Percentiles rank a stretch among this genome's conserved stretches.
These are phyloP conservation scores for Holocentrus rufus DNA, from an alignment of 2,797 vertebrate genomes.

Conservation along the genomic window DNA sequence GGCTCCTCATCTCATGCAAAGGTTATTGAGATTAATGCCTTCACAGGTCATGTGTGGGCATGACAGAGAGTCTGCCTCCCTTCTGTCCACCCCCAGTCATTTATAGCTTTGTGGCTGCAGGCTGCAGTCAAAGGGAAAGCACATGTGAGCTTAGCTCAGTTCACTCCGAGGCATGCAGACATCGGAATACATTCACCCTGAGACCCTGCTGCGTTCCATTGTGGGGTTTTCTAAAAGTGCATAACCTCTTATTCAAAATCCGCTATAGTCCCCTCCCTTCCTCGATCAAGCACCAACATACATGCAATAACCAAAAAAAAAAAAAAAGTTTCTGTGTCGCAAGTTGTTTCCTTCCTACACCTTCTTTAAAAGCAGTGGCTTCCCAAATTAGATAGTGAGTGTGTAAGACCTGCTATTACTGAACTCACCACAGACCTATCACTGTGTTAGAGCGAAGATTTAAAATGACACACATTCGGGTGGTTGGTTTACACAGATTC, in stretches of 20 bases:
- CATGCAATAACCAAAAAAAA: neutral
- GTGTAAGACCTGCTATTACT: slow-evolving; percentile 49
- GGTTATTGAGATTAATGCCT: slow-evolving; percentile 64
- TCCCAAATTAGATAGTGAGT: slow-evolving; percentile 50
- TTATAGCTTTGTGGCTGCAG: slow-evolving; percentile 60
- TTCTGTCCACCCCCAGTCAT: slow-evolving; percentile 46
- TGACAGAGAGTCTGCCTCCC: slow-evolving; percentile 40
- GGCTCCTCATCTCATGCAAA: slow-evolving; percentile 41
- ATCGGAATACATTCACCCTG: slow-evolving; percentile 8
- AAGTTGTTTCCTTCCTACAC: slow-evolving; percentile 24
- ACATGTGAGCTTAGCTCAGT: slow-evolving; percentile 11
- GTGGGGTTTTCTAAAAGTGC: neutral
- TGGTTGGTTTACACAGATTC: slow-evolving; percentile 39
- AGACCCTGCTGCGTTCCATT: neutral
- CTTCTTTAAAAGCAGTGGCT: slow-evolving; percentile 43
- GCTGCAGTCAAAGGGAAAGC: slow-evolving; percentile 38
- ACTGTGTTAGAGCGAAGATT: slow-evolving; percentile 35
- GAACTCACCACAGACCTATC: slow-evolving; percentile 48
- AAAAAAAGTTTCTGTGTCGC: slow-evolving; percentile 13
- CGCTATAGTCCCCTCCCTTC: neutral
- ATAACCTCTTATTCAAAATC: neutral
- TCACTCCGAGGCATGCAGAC: neutral
- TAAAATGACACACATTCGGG: slow-evolving; percentile 19
- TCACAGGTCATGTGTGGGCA: slow-evolving; percentile 67
- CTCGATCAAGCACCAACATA: slow-evolving; percentile 21